Conservation (phyloP, 2,113 vertebrate species). For the Gavialis gangeticus region DNA sequence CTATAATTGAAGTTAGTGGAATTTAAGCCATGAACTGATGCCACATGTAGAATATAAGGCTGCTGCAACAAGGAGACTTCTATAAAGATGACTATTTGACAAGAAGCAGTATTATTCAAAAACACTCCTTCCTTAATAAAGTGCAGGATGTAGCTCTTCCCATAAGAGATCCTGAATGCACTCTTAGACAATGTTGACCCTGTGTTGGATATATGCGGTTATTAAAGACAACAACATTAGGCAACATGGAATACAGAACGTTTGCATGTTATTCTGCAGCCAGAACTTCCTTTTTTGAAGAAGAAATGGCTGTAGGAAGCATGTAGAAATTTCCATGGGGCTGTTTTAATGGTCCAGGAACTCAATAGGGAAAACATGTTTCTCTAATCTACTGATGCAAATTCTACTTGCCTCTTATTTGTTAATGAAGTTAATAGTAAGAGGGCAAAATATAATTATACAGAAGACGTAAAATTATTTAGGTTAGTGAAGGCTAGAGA, state of each 20-base stretch:
- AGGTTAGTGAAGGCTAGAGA: background rate
- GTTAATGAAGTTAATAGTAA: background rate
- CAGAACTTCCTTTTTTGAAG: background rate
- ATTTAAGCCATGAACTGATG: constrained; percentile 3
- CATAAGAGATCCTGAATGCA: background rate
- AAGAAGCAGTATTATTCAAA: background rate
- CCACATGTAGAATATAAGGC: background rate
- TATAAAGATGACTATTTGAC: background rate
- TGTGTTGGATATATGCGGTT: background rate
- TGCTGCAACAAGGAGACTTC: constrained; percentile 1
- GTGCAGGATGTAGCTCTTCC: background rate
- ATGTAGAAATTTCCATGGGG: background rate
- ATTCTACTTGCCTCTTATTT: background rate
- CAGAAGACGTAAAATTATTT: background rate
- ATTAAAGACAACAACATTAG: background rate
- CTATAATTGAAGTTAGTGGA: background rate
- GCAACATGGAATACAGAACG: rapidly evolving
- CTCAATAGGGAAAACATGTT: background rate
- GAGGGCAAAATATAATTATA: background rate
- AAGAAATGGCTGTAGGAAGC: background rate
- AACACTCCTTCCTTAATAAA: background rate
- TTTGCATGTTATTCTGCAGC: background rate
- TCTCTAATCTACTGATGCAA: background rate
- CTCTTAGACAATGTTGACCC: background rate
- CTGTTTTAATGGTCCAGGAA: background rate